These are phyloP conservation scores for Portunus trituberculatus DNA, from an alignment of 1,140 invertebrate genomes.

Conservation along the genomic window DNA sequence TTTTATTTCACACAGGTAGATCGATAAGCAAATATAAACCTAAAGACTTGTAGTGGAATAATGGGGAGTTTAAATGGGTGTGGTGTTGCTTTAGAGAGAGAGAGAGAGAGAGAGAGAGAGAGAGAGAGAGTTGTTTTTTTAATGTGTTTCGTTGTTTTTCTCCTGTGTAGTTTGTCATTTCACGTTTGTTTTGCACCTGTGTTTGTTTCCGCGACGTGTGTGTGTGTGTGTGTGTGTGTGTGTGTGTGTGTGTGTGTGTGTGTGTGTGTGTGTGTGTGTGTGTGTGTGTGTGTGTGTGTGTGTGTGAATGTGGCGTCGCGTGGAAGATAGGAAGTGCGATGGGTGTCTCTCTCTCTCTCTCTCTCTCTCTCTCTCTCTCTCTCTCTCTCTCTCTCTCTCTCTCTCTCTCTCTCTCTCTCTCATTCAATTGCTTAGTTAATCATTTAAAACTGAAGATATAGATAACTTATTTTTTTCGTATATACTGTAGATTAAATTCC, in stretches of 20 bases:
- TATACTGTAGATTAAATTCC: neutral
- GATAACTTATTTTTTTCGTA: neutral
- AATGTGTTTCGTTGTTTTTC: neutral
- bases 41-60: neutral
- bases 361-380: slow-evolving; percentile 24
- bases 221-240: too few relatives aligned
- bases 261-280: too few relatives aligned
- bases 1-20: neutral
- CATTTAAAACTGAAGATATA: neutral
- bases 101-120: slow-evolving; percentile 10
- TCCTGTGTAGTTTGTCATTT: neutral
- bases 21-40: neutral
- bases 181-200: too few relatives aligned
- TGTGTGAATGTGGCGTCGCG: too few relatives aligned
- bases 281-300: too few relatives aligned
- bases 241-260: too few relatives aligned
- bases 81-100: slow-evolving; percentile 20
- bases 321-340: too few relatives aligned
- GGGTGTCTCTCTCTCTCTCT: neutral
- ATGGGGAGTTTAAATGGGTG: neutral
- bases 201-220: too few relatives aligned
- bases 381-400: slow-evolving; percentile 20
- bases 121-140: neutral
- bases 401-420: slow-evolving; percentile 10
- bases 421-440: neutral